Conservation (phyloP, 2,888 invertebrate species). For the Alsophila aescularia region DNA sequence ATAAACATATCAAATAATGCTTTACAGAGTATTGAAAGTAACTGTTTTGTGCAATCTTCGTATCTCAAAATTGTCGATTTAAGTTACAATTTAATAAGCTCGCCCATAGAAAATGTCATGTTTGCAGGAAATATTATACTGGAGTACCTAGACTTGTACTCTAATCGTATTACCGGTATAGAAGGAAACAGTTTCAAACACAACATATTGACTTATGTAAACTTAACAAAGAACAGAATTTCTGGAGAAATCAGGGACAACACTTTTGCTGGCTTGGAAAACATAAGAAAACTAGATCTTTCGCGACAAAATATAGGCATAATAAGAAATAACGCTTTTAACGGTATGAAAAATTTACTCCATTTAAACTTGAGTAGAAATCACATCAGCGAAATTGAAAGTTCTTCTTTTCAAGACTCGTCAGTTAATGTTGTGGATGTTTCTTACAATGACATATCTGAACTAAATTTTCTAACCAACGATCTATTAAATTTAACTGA, state of each 20-base stretch:
- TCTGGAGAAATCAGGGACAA: constrained; percentile 52
- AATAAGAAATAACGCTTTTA: constrained; percentile 57
- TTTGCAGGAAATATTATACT: constrained; percentile 60
- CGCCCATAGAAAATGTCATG: constrained; percentile 55
- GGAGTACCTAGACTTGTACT: constrained; percentile 55
- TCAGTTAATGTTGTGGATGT: constrained; percentile 57
- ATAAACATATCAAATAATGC: constrained; percentile 66
- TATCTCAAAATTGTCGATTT: constrained; percentile 58
- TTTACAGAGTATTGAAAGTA: constrained; percentile 57
- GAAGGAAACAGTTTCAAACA: constrained; percentile 60
- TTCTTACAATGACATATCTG: constrained; percentile 57
- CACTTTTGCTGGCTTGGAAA: constrained; percentile 59
- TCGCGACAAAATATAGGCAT: constrained; percentile 54
- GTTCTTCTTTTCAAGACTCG: constrained; percentile 50
- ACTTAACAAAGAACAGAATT: constrained; percentile 61
- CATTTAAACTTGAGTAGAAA: constrained; percentile 65
- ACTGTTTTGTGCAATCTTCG: constrained; percentile 60
- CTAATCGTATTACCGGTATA: constrained; percentile 58
- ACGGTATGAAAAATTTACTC: constrained; percentile 45
- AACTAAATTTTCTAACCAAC: constrained; percentile 55
- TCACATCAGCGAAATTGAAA: constrained; percentile 51
- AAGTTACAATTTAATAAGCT: constrained; percentile 60
- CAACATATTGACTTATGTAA: constrained; percentile 51
- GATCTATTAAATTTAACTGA: constrained; percentile 54
- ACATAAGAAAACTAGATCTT: constrained; percentile 53